Evolutionary conservation across 2,888 invertebrate species (phyloP), one percentile per base, ranked within the genome.

Genomic region (Cantharis lateralis): DNA sequence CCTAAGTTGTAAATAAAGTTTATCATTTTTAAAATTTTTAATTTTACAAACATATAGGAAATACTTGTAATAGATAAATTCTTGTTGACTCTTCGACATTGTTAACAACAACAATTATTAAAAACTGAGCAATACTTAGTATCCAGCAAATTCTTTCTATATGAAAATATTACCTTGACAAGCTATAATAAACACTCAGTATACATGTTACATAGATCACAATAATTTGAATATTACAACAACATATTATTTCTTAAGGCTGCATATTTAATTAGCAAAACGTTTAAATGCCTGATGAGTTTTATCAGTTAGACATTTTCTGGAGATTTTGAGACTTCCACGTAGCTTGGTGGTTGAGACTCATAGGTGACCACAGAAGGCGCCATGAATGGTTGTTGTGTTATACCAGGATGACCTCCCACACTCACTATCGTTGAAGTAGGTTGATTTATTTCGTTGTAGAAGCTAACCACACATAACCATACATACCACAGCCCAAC

Each of bases 401-500:
- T 26, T 62, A 77, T 62, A 63, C 77, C 77, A 15, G 75, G 69
- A 15, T 78, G 75, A 48, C 64, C 72, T 32, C 77, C 77, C 10
- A 74, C 70, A n/a, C 62, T 70, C 5, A 78, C 74, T 48, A 78
- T 70, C 3, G 74, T 75, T n/a, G 77, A 68, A 3, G 69, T 70
- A 3, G 77, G 75, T 28, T 75, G 68, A 24, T 70, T 75, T 24
- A 78, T 20, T 13, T 78, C 74, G 28, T 71, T 78, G 32, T 78
- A 78, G 70, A 72, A 78, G n/a, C 74, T 72, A 4, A 78, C 72
- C 3, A 78, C 77, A 13, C 71, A 71, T 28, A 72, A 75, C 77
- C 77, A 78, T 7, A 72, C 72, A 24, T 78, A 78, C 77, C 77
- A 78, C 10, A 77, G 68, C 0, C 15, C 62, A 70, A 48, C 77